Evolutionary conservation across 2,113 vertebrate species (phyloP).

Genomic region (Tympanuchus pallidicinctus): DNA sequence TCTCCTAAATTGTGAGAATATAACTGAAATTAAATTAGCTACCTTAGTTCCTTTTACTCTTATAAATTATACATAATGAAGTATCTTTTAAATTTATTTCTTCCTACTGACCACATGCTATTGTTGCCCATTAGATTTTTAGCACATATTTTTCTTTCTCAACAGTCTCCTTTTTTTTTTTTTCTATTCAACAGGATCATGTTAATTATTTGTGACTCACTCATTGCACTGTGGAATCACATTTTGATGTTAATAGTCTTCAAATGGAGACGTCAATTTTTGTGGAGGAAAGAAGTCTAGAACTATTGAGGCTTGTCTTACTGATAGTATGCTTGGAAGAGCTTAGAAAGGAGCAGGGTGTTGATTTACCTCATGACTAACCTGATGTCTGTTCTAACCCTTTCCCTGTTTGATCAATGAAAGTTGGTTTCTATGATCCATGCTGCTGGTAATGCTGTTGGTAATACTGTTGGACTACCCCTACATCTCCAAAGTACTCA

Average conservation of each 20-base stretch:
- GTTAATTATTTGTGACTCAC: not conserved
- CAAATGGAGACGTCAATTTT: not conserved
- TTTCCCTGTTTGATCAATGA: rapidly evolving
- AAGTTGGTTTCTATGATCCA: not conserved
- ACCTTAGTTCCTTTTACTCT: not conserved
- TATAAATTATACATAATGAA: not conserved
- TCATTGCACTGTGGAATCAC: not conserved
- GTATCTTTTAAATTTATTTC: not conserved
- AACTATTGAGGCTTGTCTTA: not conserved
- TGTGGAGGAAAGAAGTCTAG: not conserved
- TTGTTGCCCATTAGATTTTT: not conserved
- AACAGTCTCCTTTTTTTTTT: not conserved
- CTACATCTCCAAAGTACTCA: not conserved
- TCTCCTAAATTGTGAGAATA: not conserved
- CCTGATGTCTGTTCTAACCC: rapidly evolving
- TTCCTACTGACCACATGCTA: not conserved
- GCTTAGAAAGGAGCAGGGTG: not conserved
- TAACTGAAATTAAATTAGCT: not conserved
- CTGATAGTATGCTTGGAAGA: not conserved
- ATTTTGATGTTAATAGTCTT: not conserved
- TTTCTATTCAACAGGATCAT: not conserved
- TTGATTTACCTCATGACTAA: not conserved
- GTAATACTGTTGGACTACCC: not conserved
- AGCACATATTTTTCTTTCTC: not conserved
- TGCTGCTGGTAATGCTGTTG: no score